These are phyloP conservation scores for Tetropium fuscum DNA, from an alignment of 2,888 invertebrate species.

Conservation along the genomic window DNA sequence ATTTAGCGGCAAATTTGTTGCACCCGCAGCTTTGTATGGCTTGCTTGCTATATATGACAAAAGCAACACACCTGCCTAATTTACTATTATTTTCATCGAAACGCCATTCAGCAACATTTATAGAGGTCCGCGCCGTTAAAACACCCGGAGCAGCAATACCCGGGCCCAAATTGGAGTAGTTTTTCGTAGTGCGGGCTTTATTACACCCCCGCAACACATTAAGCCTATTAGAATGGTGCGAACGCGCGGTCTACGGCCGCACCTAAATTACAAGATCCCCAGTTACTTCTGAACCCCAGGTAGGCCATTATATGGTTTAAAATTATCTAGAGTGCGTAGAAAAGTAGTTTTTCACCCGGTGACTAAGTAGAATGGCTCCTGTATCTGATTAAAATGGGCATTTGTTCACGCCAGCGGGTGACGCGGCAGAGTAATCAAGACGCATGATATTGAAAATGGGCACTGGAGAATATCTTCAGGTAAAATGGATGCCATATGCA, in stretches of 20 bases:
- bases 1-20: too few relatives aligned
- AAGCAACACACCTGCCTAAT: neutral
- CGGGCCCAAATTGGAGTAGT: slow-evolving; percentile 20
- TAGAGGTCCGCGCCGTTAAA: slow-evolving; percentile 15
- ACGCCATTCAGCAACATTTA: slow-evolving; percentile 14
- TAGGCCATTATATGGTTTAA: slow-evolving; percentile 3
- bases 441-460: too few relatives aligned
- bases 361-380: neutral
- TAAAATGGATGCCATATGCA: too few relatives aligned
- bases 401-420: neutral
- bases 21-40: too few relatives aligned
- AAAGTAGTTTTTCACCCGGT: slow-evolving; percentile 12
- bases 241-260: slow-evolving; percentile 18
- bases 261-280: slow-evolving; percentile 21
- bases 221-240: slow-evolving; percentile 26
- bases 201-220: slow-evolving; percentile 25
- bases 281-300: slow-evolving; percentile 5
- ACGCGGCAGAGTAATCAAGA: too few relatives aligned
- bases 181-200: slow-evolving; percentile 20
- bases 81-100: slow-evolving; percentile 21
- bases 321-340: slow-evolving; percentile 16
- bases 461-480: too few relatives aligned
- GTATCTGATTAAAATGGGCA: neutral
- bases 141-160: slow-evolving; percentile 12
- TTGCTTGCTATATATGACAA: too few relatives aligned